A percentile compares a stretch with the other conserved stretches of the same genome.
Evolutionary conservation across 1,140 invertebrate species (phyloP).

Genomic region (Parasteatoda tepidariorum): DNA sequence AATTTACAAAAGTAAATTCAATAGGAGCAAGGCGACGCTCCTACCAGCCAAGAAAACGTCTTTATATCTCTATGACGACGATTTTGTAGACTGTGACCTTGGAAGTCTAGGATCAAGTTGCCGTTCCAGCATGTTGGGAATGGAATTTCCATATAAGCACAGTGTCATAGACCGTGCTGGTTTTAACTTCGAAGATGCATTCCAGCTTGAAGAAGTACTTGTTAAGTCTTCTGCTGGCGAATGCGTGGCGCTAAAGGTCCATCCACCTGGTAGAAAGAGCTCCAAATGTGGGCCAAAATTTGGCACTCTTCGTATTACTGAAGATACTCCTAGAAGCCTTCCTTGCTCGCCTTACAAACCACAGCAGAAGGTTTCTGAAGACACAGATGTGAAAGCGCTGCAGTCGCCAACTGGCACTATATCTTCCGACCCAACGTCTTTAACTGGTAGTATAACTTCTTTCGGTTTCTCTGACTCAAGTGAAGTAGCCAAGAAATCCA

Average conservation of each 20-base stretch:
- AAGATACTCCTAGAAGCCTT: slow-evolving; percentile 26
- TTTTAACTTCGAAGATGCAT: slow-evolving; percentile 22
- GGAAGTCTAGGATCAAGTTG: slow-evolving; percentile 25
- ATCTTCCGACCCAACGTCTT: neutral
- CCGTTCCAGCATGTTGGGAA: neutral
- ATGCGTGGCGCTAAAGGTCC: slow-evolving; percentile 39
- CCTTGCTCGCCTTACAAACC: slow-evolving; percentile 53
- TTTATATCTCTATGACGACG: slow-evolving; percentile 37
- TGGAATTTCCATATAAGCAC: slow-evolving; percentile 9
- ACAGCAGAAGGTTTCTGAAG: neutral
- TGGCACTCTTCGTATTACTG: slow-evolving; percentile 18
- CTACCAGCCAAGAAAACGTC: slow-evolving; percentile 31
- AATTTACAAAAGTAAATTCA: slow-evolving; percentile 78
- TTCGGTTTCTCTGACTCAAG: slow-evolving; percentile 24
- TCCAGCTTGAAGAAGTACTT: slow-evolving; percentile 7
- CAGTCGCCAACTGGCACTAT: neutral
- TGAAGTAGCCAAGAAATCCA: neutral
- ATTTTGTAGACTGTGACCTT: slow-evolving; percentile 12
- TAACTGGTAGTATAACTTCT: slow-evolving; percentile 27
- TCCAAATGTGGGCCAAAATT: slow-evolving; percentile 15
- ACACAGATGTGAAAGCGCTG: slow-evolving; percentile 22
- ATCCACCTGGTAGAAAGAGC: neutral
- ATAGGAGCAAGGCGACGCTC: slow-evolving; percentile 21
- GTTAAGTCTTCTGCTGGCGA: slow-evolving; percentile 17
- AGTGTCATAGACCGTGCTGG: neutral